These are phyloP conservation scores for Pteronura brasiliensis DNA, from an alignment of 2,113 vertebrate genomes.

Conservation along the genomic window DNA sequence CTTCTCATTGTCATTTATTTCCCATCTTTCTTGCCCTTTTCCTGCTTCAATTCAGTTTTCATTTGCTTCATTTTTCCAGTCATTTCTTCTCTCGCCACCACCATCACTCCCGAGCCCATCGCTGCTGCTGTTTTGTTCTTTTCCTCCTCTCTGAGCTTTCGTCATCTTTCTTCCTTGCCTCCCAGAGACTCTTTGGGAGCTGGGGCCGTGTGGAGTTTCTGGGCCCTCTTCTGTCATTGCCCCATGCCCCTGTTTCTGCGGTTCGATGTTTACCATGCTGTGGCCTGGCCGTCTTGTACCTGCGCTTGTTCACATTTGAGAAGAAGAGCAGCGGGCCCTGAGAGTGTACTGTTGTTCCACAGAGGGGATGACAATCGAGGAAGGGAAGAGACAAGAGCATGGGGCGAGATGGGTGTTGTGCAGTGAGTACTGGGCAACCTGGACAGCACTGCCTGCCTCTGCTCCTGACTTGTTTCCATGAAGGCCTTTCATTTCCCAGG, in stretches of 20 bases:
- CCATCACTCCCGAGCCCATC: not conserved
- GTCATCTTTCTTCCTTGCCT: not conserved
- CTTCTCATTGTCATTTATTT: not conserved
- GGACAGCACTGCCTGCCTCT: not conserved
- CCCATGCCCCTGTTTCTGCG: not conserved
- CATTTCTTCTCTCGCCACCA: not conserved
- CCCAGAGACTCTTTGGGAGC: not conserved
- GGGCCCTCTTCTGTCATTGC: not conserved
- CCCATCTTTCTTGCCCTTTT: not conserved
- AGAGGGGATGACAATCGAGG: not conserved
- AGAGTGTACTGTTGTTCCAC: not conserved
- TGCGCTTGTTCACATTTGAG: not conserved
- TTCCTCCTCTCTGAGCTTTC: not conserved
- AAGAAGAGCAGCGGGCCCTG: not conserved
- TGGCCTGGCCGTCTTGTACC: not conserved
- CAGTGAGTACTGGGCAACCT: accelerated
- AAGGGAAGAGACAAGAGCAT: not conserved
- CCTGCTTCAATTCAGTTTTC: not conserved
- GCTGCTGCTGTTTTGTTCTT: not conserved
- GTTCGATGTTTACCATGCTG: not conserved
- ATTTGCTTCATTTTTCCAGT: not conserved
- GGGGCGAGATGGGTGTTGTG: not conserved
- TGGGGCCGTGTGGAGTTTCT: too few species aligned
- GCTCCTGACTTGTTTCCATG: not conserved
- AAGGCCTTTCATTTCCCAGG: not conserved